Evolutionary conservation across 2,113 vertebrate species (phyloP), one percentile per base, ranked within the genome.

Genomic region (Neolamprologus toae): DNA sequence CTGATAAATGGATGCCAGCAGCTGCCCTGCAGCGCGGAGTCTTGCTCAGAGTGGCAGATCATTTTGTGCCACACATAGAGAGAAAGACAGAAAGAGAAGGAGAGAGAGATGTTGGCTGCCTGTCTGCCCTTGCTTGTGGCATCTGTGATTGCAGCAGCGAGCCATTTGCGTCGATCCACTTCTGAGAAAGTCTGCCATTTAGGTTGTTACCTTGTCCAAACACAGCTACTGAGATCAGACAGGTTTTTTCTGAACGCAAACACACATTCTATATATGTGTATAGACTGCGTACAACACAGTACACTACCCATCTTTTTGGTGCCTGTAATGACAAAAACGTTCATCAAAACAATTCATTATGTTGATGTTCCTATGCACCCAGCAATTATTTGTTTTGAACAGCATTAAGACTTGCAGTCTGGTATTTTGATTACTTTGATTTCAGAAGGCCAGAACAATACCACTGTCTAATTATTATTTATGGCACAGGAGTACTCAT

Each of bases 31-130:
- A 81, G 94, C 14, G 90, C 68, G n/a, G 61, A 82, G 78, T 92
- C 88, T 92, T 91, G 92, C 92, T 94, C 90, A 31, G 91, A 93
- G 89, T 92, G 91, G 95, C 93, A 94, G 93, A 94, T 93, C 93
- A 85, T 94, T 95, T 93, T 95, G 92, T 92, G 91, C 89, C 87
- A 88, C 87, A 37, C 86, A 88, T 90, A 84, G 88, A 79, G 85
- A 35, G 85, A 76, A 59, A 78, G 21, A 76, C 47, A 21, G 68
- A 11, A 19, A 51, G 80, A 73, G 61, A 79, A 83, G 63, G 31
- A 47, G 80, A 54, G 49, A 57, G 33, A 88, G 21, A 76, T 89
- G 89, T 84, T 92, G 92, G 84, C 83, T 79, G 79, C 55, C 82
- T 86, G 85, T 91, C 86, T 88, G 86, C 94, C 93, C 92, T 92